Evolutionary conservation across 2,888 invertebrate species (phyloP).

Genomic region (Athalia circularis): DNA sequence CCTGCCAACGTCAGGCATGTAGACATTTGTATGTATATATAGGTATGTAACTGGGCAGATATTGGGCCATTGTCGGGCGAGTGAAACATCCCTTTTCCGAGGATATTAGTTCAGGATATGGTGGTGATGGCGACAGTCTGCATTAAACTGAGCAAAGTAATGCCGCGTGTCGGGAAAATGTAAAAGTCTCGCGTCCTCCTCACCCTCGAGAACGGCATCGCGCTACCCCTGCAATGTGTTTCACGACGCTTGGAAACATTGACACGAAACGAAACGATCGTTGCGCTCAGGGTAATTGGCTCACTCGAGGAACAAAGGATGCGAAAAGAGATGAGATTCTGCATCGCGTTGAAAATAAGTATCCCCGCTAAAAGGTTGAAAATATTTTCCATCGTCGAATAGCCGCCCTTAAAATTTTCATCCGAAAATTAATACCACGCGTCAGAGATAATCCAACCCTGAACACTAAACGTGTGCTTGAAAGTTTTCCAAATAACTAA

Average conservation of each 20-base stretch:
- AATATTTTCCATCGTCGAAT: too few relatives aligned
- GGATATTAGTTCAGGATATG: constrained; percentile 28
- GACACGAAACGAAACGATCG: constrained; percentile 3
- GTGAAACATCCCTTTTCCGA: constrained; percentile 29
- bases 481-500: not conserved
- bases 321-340: constrained; percentile 28
- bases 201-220: not conserved
- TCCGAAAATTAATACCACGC: not conserved
- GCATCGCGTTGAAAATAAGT: not conserved
- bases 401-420: not conserved
- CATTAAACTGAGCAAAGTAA: constrained; percentile 1
- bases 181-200: constrained; percentile 12
- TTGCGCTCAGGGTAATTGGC: constrained; percentile 3
- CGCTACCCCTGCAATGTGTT: not conserved
- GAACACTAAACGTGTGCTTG: not conserved
- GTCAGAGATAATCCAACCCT: not conserved
- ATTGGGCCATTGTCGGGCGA: constrained; percentile 22
- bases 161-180: constrained; percentile 4
- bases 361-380: too few relatives aligned
- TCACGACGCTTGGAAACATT: not conserved
- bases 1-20: constrained; percentile 14
- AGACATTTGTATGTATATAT: not conserved
- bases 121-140: constrained; percentile 29
- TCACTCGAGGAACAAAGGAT: constrained; percentile 26
- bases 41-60: not conserved